Evolutionary conservation across 2,888 invertebrate genomes (phyloP), one percentile per base, ranked within the genome.

Genomic region (Pristionchus maxplancki): DNA sequence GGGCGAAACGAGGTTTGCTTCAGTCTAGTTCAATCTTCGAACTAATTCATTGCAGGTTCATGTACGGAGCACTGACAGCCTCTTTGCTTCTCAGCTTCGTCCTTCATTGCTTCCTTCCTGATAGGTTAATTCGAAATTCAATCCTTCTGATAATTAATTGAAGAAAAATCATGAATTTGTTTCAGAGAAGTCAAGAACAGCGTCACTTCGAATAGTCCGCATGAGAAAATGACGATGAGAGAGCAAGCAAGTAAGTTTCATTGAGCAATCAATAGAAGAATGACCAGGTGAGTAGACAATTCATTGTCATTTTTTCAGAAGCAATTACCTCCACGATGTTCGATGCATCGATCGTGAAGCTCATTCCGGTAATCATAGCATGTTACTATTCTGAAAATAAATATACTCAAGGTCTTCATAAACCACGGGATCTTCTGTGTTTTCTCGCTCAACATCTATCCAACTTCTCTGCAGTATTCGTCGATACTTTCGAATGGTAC

Each of bases 391-490:
- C n/a, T n/a, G n/a, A n/a, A n/a, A n/a, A n/a, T n/a, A 48, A 24
- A 40, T 20, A 1, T 40, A 28, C 11, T 44, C 8, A n/a, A 78
- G 78, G 78, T 78, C n/a, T 83, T 83, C 34, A 28, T 83, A 9
- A 53, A 50, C 15, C 53, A 58, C 28, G 83, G 83, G 1, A 50
- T 83, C 83, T 83, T 83, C 83, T 53, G 37, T 13, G 44, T 44
- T 13, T 83, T 83, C 83, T 83, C 34, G 0, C 31, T 83, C 1
- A 83, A 83, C n/a, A 83, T 83, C 83, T 83, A 83, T 24, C 83
- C 83, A 2, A 83, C 83, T 53, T 83, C 83, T 9, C 50, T 83
- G n/a, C 83, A 83, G 34, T 83, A 83, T 31, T 83, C 83, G 28
- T 53, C 83, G 15, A 17, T 83, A 34, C 34, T 83, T 0, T 50